Evolutionary conservation across 2,888 invertebrate genomes (phyloP).

Genomic region (Pheosia gnoma): DNA sequence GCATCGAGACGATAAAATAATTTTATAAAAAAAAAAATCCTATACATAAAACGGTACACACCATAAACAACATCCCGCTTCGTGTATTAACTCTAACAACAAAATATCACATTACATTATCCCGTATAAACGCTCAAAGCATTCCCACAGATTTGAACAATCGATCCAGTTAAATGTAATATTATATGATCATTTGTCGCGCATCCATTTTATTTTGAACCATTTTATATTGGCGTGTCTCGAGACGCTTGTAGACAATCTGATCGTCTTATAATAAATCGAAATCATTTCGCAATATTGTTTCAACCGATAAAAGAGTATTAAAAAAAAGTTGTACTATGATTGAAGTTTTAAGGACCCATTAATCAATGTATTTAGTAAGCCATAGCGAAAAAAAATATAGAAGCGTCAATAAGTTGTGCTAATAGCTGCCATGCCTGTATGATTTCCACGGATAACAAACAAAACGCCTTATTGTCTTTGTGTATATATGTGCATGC

Average conservation of each 20-base stretch:
- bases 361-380: too few species aligned
- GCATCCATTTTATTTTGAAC: slow-evolving; percentile 16
- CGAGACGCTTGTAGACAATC: neutral
- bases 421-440: too few species aligned
- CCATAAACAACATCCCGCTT: too few species aligned
- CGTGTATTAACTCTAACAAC: too few species aligned
- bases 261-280: neutral
- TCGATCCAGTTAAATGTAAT: slow-evolving; percentile 16
- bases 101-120: neutral
- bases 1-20: too few species aligned
- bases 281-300: neutral
- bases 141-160: neutral
- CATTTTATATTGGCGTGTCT: slow-evolving; percentile 12
- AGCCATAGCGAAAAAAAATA: too few species aligned
- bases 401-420: too few species aligned
- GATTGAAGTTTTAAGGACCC: neutral
- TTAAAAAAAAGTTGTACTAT: neutral
- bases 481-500: too few species aligned
- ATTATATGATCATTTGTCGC: slow-evolving; percentile 17
- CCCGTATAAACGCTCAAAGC: neutral
- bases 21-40: too few species aligned
- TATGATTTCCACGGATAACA: too few species aligned
- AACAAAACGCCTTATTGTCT: too few species aligned
- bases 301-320: neutral
- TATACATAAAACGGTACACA: neutral